Evolutionary conservation across 2,113 vertebrate species (phyloP).

Genomic region (Platysternon megacephalum): DNA sequence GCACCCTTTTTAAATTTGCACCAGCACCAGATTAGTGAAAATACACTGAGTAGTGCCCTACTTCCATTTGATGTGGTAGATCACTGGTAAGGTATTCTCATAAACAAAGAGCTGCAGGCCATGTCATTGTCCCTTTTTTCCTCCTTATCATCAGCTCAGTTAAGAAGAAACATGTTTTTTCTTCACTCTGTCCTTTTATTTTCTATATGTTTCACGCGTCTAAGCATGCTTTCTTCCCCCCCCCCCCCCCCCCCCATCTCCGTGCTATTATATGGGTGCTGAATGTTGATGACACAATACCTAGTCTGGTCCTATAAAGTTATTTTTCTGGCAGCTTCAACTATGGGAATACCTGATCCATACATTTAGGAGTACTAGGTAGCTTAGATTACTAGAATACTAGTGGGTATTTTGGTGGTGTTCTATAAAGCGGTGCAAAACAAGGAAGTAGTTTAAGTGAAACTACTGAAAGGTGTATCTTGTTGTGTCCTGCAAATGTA

Average conservation of each 20-base stretch:
- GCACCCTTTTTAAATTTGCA: background rate
- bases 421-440: background rate
- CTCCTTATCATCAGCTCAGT: conserved; percentile 30
- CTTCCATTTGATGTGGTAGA: conserved; percentile 12
- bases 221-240: background rate
- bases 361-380: background rate
- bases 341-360: background rate
- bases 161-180: conserved; percentile 57
- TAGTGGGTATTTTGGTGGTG: background rate
- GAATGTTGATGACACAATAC: conserved; percentile 48
- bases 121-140: conserved; percentile 5
- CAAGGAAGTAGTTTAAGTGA: background rate
- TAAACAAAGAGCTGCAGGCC: conserved; percentile 63
- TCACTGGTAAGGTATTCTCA: conserved; percentile 2
- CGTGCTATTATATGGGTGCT: background rate
- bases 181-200: conserved; percentile 56
- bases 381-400: background rate
- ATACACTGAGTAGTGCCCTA: background rate
- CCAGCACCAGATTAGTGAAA: background rate
- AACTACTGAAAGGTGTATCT: background rate
- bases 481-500: background rate
- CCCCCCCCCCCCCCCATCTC: background rate
- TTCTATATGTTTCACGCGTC: conserved; percentile 32
- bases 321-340: background rate
- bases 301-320: background rate